Base-by-base conservation (phyloP, 2,797 vertebrate species). In the Ibycter americanus region DNA sequence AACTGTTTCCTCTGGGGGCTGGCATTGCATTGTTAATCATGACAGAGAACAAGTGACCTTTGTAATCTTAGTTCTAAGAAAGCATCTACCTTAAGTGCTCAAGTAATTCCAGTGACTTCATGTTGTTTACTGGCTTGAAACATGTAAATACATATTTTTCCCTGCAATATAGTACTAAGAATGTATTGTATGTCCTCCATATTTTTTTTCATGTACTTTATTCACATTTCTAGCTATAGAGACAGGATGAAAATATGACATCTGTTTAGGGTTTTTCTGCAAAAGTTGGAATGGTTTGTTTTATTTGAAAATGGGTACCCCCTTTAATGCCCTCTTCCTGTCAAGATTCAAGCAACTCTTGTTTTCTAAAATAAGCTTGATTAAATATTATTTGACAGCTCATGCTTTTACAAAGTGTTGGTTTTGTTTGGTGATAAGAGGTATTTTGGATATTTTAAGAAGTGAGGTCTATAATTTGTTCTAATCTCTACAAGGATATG, bases 11-110 rank as follows among this genome's bases (percentile, higher is more conserved):
- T 93, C 77, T 78, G 83, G 90, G 92, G 44, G 19, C 10, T 97
- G 72, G 51, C 67, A 51, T 94, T 94, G 71, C 44, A 73, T 80
- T 93, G 80, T 56, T 94, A 78, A 92, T 65, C 74, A 25, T 34
- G 70, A 72, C 68, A 71, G 84, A 89, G 84, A 87, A 72, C 63
- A 82, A 95, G 78, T 89, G 84, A 91, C 94, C 78, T 96, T 92
- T 95, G 67, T 89, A 87, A 83, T 95, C 67, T 87, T 76, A 26
- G 40, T 84, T 25, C 81, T 85, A 76, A 85, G 78, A 93, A 85
- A 47, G 51, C 51, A 54, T 65, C 67, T 73, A 19, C 58, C 31
- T 84, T 44, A 89, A 91, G n/a, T 72, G 84, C 47, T 89, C 66
- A 84, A 36, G 87, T 76, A 92, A 91, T 94, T 94, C 77, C 81